Percentiles rank a stretch among this genome's conserved stretches.
Evolutionary conservation across 2,113 vertebrate genomes (phyloP).

Genomic region (Hypanus sabinus): DNA sequence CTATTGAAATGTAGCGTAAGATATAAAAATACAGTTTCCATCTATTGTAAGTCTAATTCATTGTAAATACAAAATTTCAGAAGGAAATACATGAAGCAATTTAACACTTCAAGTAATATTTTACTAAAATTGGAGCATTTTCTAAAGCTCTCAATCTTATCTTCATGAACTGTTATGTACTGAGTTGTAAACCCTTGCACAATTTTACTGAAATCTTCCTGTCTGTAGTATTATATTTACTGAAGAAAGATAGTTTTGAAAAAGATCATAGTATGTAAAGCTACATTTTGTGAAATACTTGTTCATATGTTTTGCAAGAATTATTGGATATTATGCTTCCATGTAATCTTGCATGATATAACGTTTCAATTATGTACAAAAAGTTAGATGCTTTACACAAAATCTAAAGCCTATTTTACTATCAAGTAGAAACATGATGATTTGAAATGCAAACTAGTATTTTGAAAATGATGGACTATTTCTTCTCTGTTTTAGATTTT

Average conservation of each 20-base stretch:
- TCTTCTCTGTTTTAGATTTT: not conserved
- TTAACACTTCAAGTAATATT: not conserved
- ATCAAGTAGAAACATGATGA: not conserved
- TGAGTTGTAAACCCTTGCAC: not conserved
- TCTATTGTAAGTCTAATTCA: not conserved
- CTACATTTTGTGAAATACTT: not conserved
- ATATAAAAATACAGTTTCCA: not conserved
- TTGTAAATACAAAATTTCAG: not conserved
- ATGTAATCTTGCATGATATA: not conserved
- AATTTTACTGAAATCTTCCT: not conserved
- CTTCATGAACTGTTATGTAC: not conserved
- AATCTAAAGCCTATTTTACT: not conserved
- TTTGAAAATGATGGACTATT: not conserved
- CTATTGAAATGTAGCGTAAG: not conserved
- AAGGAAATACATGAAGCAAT: not conserved
- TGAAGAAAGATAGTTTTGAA: not conserved
- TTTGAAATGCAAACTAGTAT: not conserved
- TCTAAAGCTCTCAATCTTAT: not conserved
- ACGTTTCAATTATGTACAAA: not conserved
- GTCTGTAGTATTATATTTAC: not conserved
- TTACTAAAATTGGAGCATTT: not conserved
- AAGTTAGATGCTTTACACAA: not conserved
- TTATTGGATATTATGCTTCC: not conserved
- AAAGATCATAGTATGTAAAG: not conserved
- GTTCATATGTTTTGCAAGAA: not conserved